Evolutionary conservation across 2,113 vertebrate species (phyloP).

Genomic region (Hippocampus comes): DNA sequence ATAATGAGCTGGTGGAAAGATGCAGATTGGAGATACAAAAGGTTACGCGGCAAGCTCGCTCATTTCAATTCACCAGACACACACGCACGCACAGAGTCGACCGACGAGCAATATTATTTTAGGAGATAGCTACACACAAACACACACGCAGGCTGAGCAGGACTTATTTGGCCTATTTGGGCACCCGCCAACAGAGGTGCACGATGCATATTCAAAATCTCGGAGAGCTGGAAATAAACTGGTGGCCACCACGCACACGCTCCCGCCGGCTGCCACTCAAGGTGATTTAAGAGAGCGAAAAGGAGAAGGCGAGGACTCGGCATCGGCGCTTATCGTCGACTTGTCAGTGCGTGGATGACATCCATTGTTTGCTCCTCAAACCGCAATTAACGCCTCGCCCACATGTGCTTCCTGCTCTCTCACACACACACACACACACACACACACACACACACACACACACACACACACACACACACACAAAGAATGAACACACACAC

Average conservation of each 20-base stretch:
- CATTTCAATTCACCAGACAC: slow-evolving; percentile 70
- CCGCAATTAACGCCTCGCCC: slow-evolving; percentile 51
- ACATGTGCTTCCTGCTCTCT: slow-evolving; percentile 31
- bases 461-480: too few relatives aligned
- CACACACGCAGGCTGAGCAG: neutral
- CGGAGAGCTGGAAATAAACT: slow-evolving; percentile 56
- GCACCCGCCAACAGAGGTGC: slow-evolving; percentile 31
- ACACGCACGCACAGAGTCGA: slow-evolving; percentile 18
- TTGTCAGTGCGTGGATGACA: slow-evolving; percentile 46
- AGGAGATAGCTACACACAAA: slow-evolving; percentile 28
- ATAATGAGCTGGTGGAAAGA: slow-evolving; percentile 81
- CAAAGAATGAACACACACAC: neutral
- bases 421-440: neutral
- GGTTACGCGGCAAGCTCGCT: slow-evolving; percentile 79
- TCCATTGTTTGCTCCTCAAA: slow-evolving; percentile 49
- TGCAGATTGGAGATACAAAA: slow-evolving; percentile 84
- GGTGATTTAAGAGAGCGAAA: slow-evolving; percentile 49
- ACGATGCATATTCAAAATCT: slow-evolving; percentile 53
- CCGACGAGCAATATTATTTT: slow-evolving; percentile 26
- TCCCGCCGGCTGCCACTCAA: slow-evolving; percentile 54
- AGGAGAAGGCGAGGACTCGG: slow-evolving; percentile 29
- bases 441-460: too few relatives aligned
- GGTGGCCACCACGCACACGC: slow-evolving; percentile 45
- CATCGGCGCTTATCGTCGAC: slow-evolving; percentile 53
- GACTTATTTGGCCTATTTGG: slow-evolving; percentile 20